Evolutionary conservation across 2,113 vertebrate genomes (phyloP).

Genomic region (Hippocampus comes): DNA sequence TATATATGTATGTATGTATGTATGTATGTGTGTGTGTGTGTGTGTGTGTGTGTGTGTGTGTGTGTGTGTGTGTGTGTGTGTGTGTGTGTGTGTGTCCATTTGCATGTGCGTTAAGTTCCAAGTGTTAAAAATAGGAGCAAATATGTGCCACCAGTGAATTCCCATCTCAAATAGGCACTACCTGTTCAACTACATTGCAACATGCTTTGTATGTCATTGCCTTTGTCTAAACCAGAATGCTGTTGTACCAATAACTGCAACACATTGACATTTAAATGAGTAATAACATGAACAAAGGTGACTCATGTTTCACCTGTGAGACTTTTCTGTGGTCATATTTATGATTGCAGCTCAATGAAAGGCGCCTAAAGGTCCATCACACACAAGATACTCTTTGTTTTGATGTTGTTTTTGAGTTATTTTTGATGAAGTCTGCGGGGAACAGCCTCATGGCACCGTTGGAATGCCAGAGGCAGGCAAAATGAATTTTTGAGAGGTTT

Average conservation of each 20-base stretch:
- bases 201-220: constrained; percentile 3
- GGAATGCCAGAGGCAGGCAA: constrained; percentile 39
- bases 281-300: constrained; percentile 24
- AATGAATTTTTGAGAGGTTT: constrained; percentile 41
- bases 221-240: neutral
- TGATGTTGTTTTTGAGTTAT: constrained; percentile 37
- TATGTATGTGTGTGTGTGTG: too few relatives aligned
- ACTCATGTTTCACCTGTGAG: constrained; percentile 24
- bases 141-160: neutral
- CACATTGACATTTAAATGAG: constrained; percentile 17
- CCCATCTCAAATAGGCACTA: constrained; percentile 1
- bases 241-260: neutral
- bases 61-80: too few relatives aligned
- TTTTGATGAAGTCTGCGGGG: constrained; percentile 16
- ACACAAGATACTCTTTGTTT: constrained; percentile 15
- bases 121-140: constrained; percentile 5
- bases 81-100: neutral
- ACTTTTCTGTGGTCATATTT: constrained; percentile 11
- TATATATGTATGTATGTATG: too few relatives aligned
- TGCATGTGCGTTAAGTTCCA: neutral
- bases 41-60: too few relatives aligned
- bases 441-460: constrained; percentile 14
- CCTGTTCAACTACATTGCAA: constrained; percentile 35
- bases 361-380: constrained; percentile 7
- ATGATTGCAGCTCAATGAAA: constrained; percentile 13